Evolutionary conservation across 2,113 vertebrate species (phyloP), one percentile per base, ranked within the genome.

Genomic region (Oophaga pumilio): DNA sequence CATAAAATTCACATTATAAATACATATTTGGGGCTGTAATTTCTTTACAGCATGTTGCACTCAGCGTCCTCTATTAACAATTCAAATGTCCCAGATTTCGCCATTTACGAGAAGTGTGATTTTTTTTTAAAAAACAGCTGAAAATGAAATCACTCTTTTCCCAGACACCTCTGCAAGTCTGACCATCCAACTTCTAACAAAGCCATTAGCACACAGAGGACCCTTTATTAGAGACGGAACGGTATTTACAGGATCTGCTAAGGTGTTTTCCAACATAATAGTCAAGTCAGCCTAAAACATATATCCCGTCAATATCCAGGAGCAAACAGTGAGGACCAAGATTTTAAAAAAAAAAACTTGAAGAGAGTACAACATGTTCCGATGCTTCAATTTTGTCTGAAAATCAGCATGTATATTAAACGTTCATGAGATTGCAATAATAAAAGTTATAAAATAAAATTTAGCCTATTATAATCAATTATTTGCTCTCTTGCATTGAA

Each of bases 1-100:
- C 85, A 68, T 86, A 79, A 79, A 86, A 79, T 68, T 79, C 60
- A 76, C 76, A 78, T 86, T 86, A 79, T 53, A 86, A 86, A 79
- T 66, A 79, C 76, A 86, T 66, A 68, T 86, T 68, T 86, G 74
- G 33, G 13, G 22, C 56, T 85, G 57, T 85, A 50, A 73, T 85
- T 60, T 74, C 82, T 73, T 84, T 84, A 28, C 82, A 84, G 26
- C 14, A 18, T 73, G 52, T 24, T 84, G 82, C 68, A 33, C 26
- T 57, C 24, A 22, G 4, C 26, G 26, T 59, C 12, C 53, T 84
- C 53, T 84, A 84, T 18, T 84, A 84, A 84, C 68, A 84, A 84
- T 26, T 74, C 81, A 53, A 74, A 43, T 57, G 68, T 73, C 82
- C 82, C 52, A 71, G 24, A 84, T 73, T 74, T 50, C 20, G 24